Base-by-base conservation (phyloP, 1,140 invertebrate genomes). In the Pygmarrhopalites habei region DNA sequence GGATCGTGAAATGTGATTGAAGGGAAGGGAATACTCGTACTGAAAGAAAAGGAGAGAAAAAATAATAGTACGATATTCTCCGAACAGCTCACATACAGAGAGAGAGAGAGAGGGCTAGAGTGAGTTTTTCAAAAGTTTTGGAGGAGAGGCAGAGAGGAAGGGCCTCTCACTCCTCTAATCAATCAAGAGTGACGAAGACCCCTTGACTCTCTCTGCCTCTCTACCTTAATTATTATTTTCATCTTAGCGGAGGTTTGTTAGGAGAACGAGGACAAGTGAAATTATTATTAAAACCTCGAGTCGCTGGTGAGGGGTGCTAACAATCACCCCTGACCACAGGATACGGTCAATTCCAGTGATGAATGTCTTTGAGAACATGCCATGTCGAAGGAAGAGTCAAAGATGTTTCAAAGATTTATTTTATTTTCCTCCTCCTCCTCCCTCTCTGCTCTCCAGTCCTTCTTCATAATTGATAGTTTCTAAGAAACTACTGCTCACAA, bases 301-400 rank as follows among this genome's bases (percentile, higher is more conserved):
- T n/a, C n/a, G n/a, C n/a, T n/a, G n/a, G n/a, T n/a, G n/a, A 46
- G 39, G 60, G 60, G 60, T 61, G 60, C 60, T 61, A 61, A 55
- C 49, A 61, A 55, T 51, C 60, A 35, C 28, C 32, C 60, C 60
- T 47, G 60, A 47, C 29, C 60, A 62, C 60, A 35, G 60, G 39
- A 49, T 56, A 29, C 30, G 41, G 28, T 23, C 41, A 23, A 1
- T 62, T 55, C 17, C 10, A 56, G 39, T 62, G 60, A 62, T 62
- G 56, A 62, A 62, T 62, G 53, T 56, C n/a, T 25, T 57, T 32
- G 32, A 61, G 49, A 61, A 44, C n/a, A n/a, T 53, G 59, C 59
- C 59, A 23, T 43, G 59, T 61, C 59, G 19, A 61, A 61, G n/a
- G n/a, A n/a, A n/a, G n/a, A n/a, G n/a, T n/a, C n/a, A n/a, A 53